These are phyloP conservation scores for Corythaixoides concolor DNA, from an alignment of 2,113 vertebrate species.

Conservation along the genomic window DNA sequence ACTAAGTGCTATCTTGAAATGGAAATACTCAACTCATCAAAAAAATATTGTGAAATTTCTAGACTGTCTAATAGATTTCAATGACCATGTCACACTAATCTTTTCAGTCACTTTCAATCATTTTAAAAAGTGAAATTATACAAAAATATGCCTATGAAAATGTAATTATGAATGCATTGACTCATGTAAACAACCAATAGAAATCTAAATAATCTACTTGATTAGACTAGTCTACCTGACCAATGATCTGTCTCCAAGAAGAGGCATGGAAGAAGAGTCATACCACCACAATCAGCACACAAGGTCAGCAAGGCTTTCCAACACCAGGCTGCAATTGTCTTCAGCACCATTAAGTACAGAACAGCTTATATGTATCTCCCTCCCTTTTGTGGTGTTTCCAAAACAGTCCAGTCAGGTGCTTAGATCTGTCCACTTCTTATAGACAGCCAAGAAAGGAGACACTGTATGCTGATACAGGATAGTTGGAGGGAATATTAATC, in stretches of 20 bases:
- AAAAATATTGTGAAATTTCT: not conserved
- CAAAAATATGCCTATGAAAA: not conserved
- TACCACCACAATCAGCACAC: not conserved
- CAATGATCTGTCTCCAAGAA: not conserved
- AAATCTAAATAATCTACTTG: not conserved
- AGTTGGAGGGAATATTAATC: not conserved
- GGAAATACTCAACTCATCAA: not conserved
- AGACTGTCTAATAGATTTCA: not conserved
- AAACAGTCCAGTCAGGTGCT: not conserved
- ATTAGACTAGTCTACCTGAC: not conserved
- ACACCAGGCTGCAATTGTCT: not conserved
- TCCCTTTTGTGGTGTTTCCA: not conserved
- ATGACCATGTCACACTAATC: not conserved
- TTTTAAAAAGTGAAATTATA: not conserved
- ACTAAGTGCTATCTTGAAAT: not conserved
- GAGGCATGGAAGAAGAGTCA: accelerated
- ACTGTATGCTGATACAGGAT: no score
- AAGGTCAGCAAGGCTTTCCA: not conserved
- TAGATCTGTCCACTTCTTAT: not conserved
- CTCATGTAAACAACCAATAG: not conserved
- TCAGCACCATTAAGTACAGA: not conserved
- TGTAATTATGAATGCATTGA: not conserved
- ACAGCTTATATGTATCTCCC: not conserved
- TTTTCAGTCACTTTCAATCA: not conserved
- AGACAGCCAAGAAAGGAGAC: not conserved